A percentile compares a stretch with the other conserved stretches of the same genome.
These are phyloP conservation scores for Pandemis cinnamomeana DNA, from an alignment of 2,888 invertebrate genomes.

Conservation along the genomic window DNA sequence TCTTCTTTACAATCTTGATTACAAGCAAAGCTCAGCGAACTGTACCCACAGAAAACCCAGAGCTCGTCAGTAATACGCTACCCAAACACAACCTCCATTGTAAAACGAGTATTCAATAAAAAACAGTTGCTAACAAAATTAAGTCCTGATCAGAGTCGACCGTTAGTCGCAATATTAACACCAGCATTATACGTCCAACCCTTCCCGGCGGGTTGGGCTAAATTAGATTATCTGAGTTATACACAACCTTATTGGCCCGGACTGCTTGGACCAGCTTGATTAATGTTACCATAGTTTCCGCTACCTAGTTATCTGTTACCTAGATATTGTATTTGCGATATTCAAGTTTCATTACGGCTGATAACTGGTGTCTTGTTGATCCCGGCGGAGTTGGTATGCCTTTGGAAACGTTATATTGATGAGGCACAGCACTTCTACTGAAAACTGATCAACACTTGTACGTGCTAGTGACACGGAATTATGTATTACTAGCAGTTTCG, in stretches of 20 bases:
- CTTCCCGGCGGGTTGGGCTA: conserved; percentile 61
- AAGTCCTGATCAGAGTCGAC: conserved; percentile 29
- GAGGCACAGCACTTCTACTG: neutral
- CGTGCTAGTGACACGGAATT: neutral
- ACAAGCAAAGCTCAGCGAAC: too few species aligned
- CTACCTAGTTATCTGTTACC: conserved; percentile 49
- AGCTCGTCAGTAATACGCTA: too few species aligned
- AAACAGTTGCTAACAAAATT: conserved; percentile 31
- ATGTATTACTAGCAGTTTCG: too few species aligned
- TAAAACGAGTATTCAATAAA: neutral
- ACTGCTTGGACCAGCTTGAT: conserved; percentile 64
- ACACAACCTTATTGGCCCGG: conserved; percentile 67
- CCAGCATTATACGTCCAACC: conserved; percentile 63
- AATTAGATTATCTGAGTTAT: conserved; percentile 74
- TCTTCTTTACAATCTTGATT: too few species aligned
- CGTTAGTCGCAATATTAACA: conserved; percentile 44
- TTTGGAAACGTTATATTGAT: neutral
- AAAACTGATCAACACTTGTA: neutral
- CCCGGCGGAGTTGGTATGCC: neutral
- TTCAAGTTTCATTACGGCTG: conserved; percentile 40
- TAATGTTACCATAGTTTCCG: conserved; percentile 64
- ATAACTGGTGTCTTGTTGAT: conserved; percentile 7
- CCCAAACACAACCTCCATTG: neutral
- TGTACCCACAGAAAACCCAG: too few species aligned
- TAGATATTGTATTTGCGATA: conserved; percentile 42